Percentiles rank a stretch among this genome's conserved stretches.
phyloP scores from a whole-genome alignment of 2,113 vertebrate genomes.

The Cheilinus undulatus region DNA sequence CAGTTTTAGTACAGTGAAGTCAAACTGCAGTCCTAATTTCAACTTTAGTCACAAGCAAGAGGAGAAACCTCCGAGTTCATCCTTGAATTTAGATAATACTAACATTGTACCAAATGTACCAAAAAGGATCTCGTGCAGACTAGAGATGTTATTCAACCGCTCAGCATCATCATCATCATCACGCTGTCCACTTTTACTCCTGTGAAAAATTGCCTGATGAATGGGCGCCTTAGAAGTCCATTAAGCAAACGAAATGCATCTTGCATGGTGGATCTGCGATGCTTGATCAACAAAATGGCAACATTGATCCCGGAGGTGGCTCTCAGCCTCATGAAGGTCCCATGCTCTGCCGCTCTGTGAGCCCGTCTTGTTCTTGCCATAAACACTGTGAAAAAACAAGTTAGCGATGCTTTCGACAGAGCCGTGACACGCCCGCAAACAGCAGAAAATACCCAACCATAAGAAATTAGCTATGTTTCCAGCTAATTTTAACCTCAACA shows the following conservation, averaged over 20 bases:
- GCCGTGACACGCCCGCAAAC: slow-evolving; percentile 39
- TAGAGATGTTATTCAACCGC: slow-evolving; percentile 65
- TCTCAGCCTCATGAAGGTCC: slow-evolving; percentile 75
- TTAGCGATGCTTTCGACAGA: slow-evolving; percentile 74
- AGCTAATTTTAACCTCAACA: slow-evolving; percentile 9
- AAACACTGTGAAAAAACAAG: slow-evolving; percentile 81
- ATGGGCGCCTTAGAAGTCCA: slow-evolving; percentile 74
- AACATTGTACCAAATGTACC: slow-evolving; percentile 70
- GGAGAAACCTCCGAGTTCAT: slow-evolving; percentile 7
- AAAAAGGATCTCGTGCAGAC: slow-evolving; percentile 62
- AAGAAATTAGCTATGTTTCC: slow-evolving; percentile 79
- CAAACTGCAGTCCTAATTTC: background rate
- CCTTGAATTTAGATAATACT: slow-evolving; percentile 52
- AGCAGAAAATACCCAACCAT: slow-evolving; percentile 63
- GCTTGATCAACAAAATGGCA: slow-evolving; percentile 78
- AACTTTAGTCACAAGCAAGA: slow-evolving; percentile 1
- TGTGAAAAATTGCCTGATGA: slow-evolving; percentile 81
- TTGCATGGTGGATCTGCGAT: slow-evolving; percentile 77
- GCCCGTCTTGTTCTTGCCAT: slow-evolving; percentile 74
- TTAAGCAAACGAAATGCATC: slow-evolving; percentile 80
- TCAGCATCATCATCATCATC: slow-evolving; percentile 70
- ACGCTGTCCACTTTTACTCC: slow-evolving; percentile 68
- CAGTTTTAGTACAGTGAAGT: background rate
- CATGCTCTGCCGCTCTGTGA: slow-evolving; percentile 76
- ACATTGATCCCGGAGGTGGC: slow-evolving; percentile 81